Evolutionary conservation across 2,113 vertebrate genomes (phyloP), one percentile per base, ranked within the genome.

Genomic region (Cepphus grylle): DNA sequence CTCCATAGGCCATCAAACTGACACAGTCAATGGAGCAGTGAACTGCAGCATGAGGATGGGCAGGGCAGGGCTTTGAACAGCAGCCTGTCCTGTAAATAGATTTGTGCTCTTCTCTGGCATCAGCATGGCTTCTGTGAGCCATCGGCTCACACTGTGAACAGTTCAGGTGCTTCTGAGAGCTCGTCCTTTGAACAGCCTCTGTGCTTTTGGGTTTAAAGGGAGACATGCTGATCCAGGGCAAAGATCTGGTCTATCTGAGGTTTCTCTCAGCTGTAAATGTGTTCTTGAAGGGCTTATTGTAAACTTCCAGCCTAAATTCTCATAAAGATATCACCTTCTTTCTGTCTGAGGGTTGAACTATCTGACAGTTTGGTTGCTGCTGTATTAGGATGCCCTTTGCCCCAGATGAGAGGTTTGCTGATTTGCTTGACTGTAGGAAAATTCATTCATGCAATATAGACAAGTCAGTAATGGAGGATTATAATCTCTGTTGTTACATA

Each of bases 111-210:
- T 80, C 30, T 86, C 42, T 43, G 20, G 20, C 5, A 2, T 76
- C 50, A 50, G 45, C 49, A 19, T 6, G 15, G 27, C 21, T 80
- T 23, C 45, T 70, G 15, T 21, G 16, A 70, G n/a, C 6, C 15
- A 9, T 70, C 9, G 15, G 20, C 23, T 90, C 40, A n/a, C 1
- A 2, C 29, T 0, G 0, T 25, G 29, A 76, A 50, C n/a, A 15
- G 6, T 25, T 29, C 0, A 2, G 16, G 34, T 13, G 13, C 67
- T 70, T 66, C 58, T 50, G n/a, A 30, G 30, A 80, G 23, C 49
- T 76, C 1, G 0, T 76, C 23, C 56, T 88, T 81, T 66, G 49
- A 74, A 71, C 8, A 61, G 7, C 14, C 84, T 88, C 45, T 61
- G 17, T 45, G 5, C 7, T 84, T 38, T 40, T 21, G 40, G 21